Percentiles rank a stretch among this genome's conserved stretches.
These are phyloP conservation scores for Tupaia chinensis DNA, from an alignment of 2,113 vertebrate genomes.

Conservation along the genomic window DNA sequence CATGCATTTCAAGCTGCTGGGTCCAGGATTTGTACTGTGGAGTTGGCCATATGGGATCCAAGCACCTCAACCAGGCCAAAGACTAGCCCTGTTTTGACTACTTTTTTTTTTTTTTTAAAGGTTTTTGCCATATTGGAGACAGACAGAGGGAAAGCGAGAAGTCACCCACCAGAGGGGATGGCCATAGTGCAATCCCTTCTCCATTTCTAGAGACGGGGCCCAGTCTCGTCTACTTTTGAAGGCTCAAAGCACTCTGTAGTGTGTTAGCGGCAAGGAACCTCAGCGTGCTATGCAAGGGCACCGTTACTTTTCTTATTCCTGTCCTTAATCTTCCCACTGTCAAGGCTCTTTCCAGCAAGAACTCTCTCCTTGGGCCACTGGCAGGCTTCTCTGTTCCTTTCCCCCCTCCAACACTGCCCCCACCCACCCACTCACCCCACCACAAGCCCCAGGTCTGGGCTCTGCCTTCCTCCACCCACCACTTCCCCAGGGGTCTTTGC, in stretches of 20 bases:
- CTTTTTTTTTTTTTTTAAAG: no score
- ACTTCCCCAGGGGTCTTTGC: conserved; percentile 21
- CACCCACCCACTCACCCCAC: not conserved
- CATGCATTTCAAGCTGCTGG: no score
- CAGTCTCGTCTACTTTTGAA: not conserved
- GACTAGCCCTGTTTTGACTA: no score
- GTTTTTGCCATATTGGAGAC: no score
- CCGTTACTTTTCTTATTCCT: not conserved
- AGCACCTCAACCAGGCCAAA: no score
- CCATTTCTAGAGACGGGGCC: no score
- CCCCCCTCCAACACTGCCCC: not conserved
- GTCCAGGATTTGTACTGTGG: no score
- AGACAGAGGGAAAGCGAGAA: no score
- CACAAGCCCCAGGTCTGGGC: not conserved
- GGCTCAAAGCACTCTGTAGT: not conserved
- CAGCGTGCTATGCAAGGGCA: not conserved
- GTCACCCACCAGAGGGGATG: no score
- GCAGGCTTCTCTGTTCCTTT: not conserved
- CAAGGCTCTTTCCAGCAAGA: not conserved
- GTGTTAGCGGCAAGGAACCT: not conserved
- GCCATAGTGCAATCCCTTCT: no score
- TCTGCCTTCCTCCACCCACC: not conserved
- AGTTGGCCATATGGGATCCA: no score
- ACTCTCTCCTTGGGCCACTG: not conserved
- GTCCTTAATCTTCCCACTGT: not conserved